Percentiles rank a stretch among this genome's conserved stretches.
These are phyloP conservation scores for Hydropsyche betteni DNA, from an alignment of 2,888 invertebrate species.

Conservation along the genomic window DNA sequence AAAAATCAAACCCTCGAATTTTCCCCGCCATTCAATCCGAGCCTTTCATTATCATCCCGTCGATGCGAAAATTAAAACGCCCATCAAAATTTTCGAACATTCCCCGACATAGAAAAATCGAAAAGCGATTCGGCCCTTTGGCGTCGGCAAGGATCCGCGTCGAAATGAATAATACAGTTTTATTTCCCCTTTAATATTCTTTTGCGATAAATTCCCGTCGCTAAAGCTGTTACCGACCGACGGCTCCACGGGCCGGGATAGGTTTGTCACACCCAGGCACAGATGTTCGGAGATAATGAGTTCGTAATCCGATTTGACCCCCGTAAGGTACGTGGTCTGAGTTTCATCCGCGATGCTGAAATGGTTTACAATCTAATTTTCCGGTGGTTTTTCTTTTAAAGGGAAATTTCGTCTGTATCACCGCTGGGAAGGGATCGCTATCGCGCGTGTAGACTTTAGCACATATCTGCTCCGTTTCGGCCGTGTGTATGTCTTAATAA, in stretches of 20 bases:
- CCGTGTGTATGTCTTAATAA: too few relatives aligned
- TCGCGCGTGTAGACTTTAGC: too few relatives aligned
- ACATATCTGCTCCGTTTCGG: too few relatives aligned
- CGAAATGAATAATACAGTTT: slow-evolving; percentile 17
- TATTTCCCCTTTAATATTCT: slow-evolving; percentile 12
- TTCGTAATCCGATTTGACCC: slow-evolving; percentile 49
- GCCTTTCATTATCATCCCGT: too few relatives aligned
- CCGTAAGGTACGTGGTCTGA: slow-evolving; percentile 42
- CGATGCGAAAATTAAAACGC: too few relatives aligned
- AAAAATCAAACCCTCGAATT: too few relatives aligned
- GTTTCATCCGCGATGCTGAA: slow-evolving; percentile 43
- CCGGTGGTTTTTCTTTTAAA: slow-evolving; percentile 39
- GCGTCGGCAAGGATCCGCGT: not conserved
- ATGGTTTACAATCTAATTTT: slow-evolving; percentile 48
- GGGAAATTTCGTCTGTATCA: slow-evolving; percentile 27
- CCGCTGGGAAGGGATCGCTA: too few relatives aligned
- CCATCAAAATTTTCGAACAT: too few relatives aligned
- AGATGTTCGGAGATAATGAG: slow-evolving; percentile 50
- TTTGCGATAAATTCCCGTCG: slow-evolving; percentile 22
- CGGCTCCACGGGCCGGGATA: slow-evolving; percentile 23
- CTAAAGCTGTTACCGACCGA: slow-evolving; percentile 28
- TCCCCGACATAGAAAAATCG: too few relatives aligned
- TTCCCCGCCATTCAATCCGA: too few relatives aligned
- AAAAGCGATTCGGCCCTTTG: too few relatives aligned
- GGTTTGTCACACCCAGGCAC: slow-evolving; percentile 28